Base-by-base conservation (phyloP, 2,888 invertebrate species). In the Acanthopleura granulata region DNA sequence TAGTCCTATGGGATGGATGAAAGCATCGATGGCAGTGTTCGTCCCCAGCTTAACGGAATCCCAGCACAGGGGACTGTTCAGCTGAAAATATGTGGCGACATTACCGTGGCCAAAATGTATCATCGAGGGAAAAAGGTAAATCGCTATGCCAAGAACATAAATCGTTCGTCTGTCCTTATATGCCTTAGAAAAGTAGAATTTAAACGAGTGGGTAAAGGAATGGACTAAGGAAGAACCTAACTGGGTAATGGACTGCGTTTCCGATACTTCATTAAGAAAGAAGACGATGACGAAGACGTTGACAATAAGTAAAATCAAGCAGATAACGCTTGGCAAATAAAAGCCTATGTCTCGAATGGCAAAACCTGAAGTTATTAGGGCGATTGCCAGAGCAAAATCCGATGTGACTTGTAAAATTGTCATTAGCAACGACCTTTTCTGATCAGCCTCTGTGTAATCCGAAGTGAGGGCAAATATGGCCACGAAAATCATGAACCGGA, bases 1-100 rank as follows among this genome's bases (percentile, higher is more conserved):
- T 22, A 57, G 57, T n/a, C 57, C 57, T n/a, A 57, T n/a, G 57
- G 57, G 57, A 57, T 57, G 57, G 12, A 57, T 57, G 57, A 57
- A 57, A 22, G 57, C 18, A 57, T 57, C 57, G 22, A 57, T 57
- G 57, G 57, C 57, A 12, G n/a, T 22, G 12, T n/a, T n/a, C 22
- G 22, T 57, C n/a, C 57, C 57, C 22, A 57, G 3, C 22, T 57
- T 57, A 4, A 57, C 57, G 12, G 57, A 18, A 57, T 57, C 57
- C 57, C 57, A 57, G 12, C 57, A 57, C 57, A 57, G 22, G 22
- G 57, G 57, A 57, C 57, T 57, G 57, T 57, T 57, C 1, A 57
- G 57, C 57, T 57, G n/a, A 22, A 57, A 57, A 57, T n/a, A 57
- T 12, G 57, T 57, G 18, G n/a, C n/a, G 12, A 57, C n/a, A n/a